Evolutionary conservation across 2,113 vertebrate genomes (phyloP).

Genomic region (Puntigrus tetrazona): DNA sequence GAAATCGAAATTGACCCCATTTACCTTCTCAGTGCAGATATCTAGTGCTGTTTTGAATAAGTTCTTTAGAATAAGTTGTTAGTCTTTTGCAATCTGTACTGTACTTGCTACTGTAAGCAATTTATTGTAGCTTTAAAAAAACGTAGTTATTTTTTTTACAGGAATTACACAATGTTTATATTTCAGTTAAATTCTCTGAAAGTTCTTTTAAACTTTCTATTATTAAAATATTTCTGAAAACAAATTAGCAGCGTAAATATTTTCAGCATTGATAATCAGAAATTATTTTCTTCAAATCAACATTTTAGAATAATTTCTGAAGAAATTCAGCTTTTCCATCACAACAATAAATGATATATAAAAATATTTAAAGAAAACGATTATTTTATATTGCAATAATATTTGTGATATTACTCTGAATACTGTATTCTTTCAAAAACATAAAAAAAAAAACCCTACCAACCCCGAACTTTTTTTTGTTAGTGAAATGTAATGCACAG

Average conservation of each 20-base stretch:
- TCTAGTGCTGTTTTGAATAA: neutral
- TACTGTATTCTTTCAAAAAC: neutral
- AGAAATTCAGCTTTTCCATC: neutral
- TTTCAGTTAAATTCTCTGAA: neutral
- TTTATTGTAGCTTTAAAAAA: neutral
- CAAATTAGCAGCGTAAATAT: neutral
- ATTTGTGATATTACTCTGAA: neutral
- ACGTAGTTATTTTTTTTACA: too few relatives aligned
- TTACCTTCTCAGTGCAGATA: neutral
- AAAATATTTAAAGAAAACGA: neutral
- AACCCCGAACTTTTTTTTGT: neutral
- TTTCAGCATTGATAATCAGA: neutral
- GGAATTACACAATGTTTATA: neutral
- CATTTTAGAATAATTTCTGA: neutral
- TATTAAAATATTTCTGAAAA: neutral
- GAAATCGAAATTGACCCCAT: neutral
- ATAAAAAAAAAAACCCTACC: neutral
- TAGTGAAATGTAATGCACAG: neutral
- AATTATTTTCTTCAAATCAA: neutral
- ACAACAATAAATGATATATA: neutral
- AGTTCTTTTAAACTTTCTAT: neutral
- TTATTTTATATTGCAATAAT: neutral
- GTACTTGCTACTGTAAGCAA: too few relatives aligned
- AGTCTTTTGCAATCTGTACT: neutral
- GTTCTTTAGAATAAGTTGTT: neutral